Evolutionary conservation across 2,888 invertebrate species (phyloP).

Genomic region (Lutraria lutraria): DNA sequence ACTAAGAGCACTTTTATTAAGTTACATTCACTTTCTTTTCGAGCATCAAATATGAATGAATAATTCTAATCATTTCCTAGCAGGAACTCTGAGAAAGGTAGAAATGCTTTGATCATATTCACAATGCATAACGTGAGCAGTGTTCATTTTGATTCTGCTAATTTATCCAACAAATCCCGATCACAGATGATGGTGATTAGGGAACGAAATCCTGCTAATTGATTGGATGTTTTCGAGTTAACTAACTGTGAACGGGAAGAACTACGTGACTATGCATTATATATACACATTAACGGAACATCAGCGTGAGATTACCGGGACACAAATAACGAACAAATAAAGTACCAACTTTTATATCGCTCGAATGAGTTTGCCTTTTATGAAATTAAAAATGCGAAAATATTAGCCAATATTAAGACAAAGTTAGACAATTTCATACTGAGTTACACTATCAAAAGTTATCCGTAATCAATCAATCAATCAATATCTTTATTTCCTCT

Average conservation of each 20-base stretch:
- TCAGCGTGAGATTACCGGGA: not conserved
- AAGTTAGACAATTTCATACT: too few relatives aligned
- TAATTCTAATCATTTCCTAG: not conserved
- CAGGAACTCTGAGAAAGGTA: not conserved
- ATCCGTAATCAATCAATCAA: too few relatives aligned
- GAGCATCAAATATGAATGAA: slow-evolving; percentile 8
- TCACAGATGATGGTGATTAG: not conserved
- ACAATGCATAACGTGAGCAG: not conserved
- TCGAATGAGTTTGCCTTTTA: too few relatives aligned
- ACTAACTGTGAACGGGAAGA: not conserved
- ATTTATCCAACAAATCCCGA: not conserved
- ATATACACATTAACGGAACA: not conserved
- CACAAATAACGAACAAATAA: too few relatives aligned
- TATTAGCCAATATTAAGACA: too few relatives aligned
- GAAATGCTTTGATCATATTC: not conserved
- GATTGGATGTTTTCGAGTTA: not conserved
- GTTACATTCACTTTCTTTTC: not conserved
- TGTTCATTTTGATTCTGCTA: not conserved
- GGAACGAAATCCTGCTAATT: not conserved
- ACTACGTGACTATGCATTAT: not conserved
- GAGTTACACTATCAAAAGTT: too few relatives aligned
- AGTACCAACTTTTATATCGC: too few relatives aligned
- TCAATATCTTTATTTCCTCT: too few relatives aligned
- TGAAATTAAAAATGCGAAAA: too few relatives aligned
- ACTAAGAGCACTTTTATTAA: not conserved